These are phyloP conservation scores for Rhagonycha lutea DNA, from an alignment of 2,888 invertebrate species.

Conservation along the genomic window DNA sequence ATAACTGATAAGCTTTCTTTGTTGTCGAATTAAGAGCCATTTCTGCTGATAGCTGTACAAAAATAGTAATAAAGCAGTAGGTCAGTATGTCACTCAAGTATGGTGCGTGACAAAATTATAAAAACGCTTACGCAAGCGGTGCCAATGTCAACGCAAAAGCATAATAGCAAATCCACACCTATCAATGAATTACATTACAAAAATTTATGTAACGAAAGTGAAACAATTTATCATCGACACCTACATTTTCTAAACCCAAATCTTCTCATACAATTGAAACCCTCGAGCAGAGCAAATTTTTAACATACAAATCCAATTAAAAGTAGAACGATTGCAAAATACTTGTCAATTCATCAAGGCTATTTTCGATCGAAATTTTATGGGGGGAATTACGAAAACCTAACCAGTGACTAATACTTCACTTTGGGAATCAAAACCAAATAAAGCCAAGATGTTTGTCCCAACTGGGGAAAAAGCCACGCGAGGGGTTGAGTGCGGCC, in stretches of 20 bases:
- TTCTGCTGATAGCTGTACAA: background rate
- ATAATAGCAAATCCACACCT: background rate
- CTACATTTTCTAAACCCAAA: background rate
- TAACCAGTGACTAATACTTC: background rate
- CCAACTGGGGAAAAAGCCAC: too few species aligned
- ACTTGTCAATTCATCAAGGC: background rate
- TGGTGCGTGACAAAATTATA: constrained; percentile 21
- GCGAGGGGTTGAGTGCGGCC: too few species aligned
- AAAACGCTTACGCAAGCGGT: constrained; percentile 22
- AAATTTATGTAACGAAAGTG: background rate
- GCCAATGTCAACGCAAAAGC: constrained; percentile 17
- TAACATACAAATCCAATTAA: background rate
- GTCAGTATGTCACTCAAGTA: constrained; percentile 22
- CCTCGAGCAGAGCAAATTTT: background rate
- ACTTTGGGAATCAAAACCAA: too few species aligned
- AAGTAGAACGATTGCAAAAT: background rate
- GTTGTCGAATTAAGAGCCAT: too few species aligned
- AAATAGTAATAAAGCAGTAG: constrained; percentile 14
- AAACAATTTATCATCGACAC: background rate
- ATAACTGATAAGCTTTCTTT: too few species aligned
- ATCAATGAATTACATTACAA: background rate
- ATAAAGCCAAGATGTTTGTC: too few species aligned
- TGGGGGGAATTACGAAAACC: background rate
- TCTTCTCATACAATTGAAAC: background rate
- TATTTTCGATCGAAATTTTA: background rate